Percentiles rank a stretch among this genome's conserved stretches.
phyloP scores from a whole-genome alignment of 2,888 invertebrate genomes.

The Gandaritis pyraliata region DNA sequence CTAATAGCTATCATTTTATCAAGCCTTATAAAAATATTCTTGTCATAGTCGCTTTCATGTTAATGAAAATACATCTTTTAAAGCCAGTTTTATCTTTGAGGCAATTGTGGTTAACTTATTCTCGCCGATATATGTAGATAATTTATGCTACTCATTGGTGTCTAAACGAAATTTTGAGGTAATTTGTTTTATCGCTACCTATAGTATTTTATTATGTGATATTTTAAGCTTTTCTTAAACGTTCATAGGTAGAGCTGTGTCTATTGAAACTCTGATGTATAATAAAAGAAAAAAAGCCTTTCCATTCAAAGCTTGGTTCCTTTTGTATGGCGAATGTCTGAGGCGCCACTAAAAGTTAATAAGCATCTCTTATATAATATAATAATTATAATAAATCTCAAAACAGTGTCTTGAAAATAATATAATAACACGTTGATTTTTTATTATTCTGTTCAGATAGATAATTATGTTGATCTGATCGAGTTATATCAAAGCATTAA shows the following conservation, averaged over 20 bases:
- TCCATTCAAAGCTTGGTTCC: constrained; percentile 17
- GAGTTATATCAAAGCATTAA: constrained; percentile 19
- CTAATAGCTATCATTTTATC: too few relatives aligned
- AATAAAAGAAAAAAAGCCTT: constrained; percentile 13
- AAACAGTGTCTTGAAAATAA: not conserved
- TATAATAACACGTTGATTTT: not conserved
- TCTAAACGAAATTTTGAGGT: not conserved
- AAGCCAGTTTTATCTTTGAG: not conserved
- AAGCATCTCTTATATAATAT: not conserved
- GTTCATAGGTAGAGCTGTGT: not conserved
- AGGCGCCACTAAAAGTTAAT: not conserved
- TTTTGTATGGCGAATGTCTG: not conserved
- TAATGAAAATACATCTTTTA: not conserved
- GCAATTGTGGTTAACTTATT: not conserved
- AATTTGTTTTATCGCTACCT: not conserved
- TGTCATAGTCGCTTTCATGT: not conserved
- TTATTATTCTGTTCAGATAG: not conserved
- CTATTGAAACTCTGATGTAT: not conserved
- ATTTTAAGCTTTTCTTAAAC: constrained; percentile 8
- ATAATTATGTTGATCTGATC: constrained; percentile 14
- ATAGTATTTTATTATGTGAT: constrained; percentile 3
- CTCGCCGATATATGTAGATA: too few relatives aligned
- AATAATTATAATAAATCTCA: not conserved
- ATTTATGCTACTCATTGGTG: too few relatives aligned
- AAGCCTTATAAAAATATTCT: not conserved